Base-by-base conservation (phyloP, 1,140 invertebrate species). In the Diuraphis noxia region DNA sequence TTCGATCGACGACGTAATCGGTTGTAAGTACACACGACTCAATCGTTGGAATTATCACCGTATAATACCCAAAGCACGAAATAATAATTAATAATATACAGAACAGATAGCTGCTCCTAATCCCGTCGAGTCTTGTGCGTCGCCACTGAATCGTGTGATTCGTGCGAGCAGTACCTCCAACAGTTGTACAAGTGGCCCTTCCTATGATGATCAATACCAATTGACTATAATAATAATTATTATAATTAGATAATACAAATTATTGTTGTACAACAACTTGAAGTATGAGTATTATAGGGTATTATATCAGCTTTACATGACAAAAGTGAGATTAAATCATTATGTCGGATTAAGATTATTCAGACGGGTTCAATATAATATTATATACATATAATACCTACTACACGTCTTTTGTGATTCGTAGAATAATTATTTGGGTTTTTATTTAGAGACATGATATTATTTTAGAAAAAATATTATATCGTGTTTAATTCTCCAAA, bases 161-260 rank as follows among this genome's bases (percentile, higher is more conserved):
- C 38, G 40, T 38, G 46, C 46, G 25, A 82, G 38, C 38, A 25
- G 23, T 25, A 30, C 38, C 23, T 25, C 8, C 77, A 56, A 13
- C 43, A 46, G 43, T 46, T 46, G 9, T 30, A 30, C 34, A 21
- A 34, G 46, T 87, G 46, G 38, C n/a, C 13, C 8, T 8, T 41
- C 38, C 9, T 82, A 21, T 49, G 41, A 82, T 82, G 41, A 82
- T 82, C 81, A 82, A 82, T 82, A 40, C 30, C 81, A n/a, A 82
- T 82, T 41, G 81, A 82, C 81, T 43, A 5, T 41, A 82, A 38
- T 36, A 72, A 72, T 56, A 4, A 56, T 56, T 25, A 30, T 21
- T 49, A 49, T 21, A 41, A n/a, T 43, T 49, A 21, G 1, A 19
- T 49, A 49, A 19, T 49, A 49, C 6, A 43, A 21, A 49, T 49